Conservation (phyloP, 2,113 vertebrate genomes). For the Dasyornis broadbenti region DNA sequence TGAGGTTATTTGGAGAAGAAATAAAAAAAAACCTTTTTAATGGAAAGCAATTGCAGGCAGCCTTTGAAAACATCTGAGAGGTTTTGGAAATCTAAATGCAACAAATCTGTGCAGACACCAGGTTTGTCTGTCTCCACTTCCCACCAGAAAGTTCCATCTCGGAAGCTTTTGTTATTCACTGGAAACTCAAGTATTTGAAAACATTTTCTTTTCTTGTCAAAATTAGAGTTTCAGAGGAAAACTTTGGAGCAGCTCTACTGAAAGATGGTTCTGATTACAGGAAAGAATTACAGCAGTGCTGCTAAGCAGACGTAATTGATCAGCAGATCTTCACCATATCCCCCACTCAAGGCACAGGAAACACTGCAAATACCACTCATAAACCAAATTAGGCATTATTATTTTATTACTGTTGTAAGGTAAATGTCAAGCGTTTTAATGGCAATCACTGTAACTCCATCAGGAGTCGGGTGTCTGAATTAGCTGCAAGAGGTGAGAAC, state of each 20-base stretch:
- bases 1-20: not conserved
- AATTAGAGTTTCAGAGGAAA: slow-evolving; percentile 17
- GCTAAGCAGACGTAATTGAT: slow-evolving; percentile 40
- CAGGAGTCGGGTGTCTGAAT: not conserved
- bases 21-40: not conserved
- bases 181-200: slow-evolving; percentile 18
- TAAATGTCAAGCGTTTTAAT: slow-evolving; percentile 59
- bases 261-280: slow-evolving; percentile 37
- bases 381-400: slow-evolving; percentile 55
- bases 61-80: not conserved
- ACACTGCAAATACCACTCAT: slow-evolving; percentile 40
- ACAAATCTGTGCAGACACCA: not conserved
- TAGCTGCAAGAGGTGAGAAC: slow-evolving; percentile 12
- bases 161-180: slow-evolving; percentile 25
- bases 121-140: not conserved
- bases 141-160: not conserved
- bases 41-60: not conserved
- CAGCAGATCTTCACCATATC: slow-evolving; percentile 34
- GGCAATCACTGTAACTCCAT: slow-evolving; percentile 16
- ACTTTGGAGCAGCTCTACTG: slow-evolving; percentile 15
- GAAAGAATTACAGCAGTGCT: slow-evolving; percentile 23
- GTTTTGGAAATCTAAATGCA: not conserved
- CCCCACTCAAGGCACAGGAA: slow-evolving; percentile 41
- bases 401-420: slow-evolving; percentile 59
- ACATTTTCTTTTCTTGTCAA: slow-evolving; percentile 21